Conservation (phyloP, 2,888 invertebrate species). For the Malacosoma neustria region DNA sequence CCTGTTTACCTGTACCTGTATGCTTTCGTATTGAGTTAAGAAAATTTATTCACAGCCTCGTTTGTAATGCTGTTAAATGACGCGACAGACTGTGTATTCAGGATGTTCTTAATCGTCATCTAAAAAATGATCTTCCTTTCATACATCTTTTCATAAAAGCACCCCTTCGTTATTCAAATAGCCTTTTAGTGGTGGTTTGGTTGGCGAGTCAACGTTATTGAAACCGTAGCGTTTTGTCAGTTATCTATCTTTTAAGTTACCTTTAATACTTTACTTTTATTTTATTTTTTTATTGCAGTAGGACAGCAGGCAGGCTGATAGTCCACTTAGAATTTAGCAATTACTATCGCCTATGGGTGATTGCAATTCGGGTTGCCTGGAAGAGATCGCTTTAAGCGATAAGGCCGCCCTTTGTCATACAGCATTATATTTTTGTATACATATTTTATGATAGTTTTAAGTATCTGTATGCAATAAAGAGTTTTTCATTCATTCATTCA, state of each 20-base stretch:
- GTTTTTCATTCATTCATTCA: no score
- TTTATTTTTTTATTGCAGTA: no score
- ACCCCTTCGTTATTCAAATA: slow-evolving; percentile 63
- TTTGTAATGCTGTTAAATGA: slow-evolving; percentile 66
- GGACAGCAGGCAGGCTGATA: no score
- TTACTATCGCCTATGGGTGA: no score
- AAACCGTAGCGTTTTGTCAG: slow-evolving; percentile 27
- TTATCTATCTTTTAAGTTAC: slow-evolving; percentile 23
- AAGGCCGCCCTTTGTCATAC: no score
- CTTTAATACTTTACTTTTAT: slow-evolving; percentile 14
- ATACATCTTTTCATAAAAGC: slow-evolving; percentile 49
- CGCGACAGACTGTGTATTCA: slow-evolving; percentile 56
- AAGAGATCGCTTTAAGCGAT: no score
- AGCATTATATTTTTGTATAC: no score
- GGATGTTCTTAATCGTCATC: slow-evolving; percentile 52
- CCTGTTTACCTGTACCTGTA: background rate
- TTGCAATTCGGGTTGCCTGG: no score
- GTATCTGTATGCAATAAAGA: no score
- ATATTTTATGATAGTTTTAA: no score
- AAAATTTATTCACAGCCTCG: slow-evolving; percentile 40
- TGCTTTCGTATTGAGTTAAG: background rate
- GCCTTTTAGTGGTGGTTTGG: slow-evolving; percentile 42
- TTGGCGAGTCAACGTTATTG: slow-evolving; percentile 29
- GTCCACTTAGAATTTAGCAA: no score
- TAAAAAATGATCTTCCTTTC: slow-evolving; percentile 61